Evolutionary conservation across 2,797 vertebrate species (phyloP).

Genomic region (Phalloptychus januarius): DNA sequence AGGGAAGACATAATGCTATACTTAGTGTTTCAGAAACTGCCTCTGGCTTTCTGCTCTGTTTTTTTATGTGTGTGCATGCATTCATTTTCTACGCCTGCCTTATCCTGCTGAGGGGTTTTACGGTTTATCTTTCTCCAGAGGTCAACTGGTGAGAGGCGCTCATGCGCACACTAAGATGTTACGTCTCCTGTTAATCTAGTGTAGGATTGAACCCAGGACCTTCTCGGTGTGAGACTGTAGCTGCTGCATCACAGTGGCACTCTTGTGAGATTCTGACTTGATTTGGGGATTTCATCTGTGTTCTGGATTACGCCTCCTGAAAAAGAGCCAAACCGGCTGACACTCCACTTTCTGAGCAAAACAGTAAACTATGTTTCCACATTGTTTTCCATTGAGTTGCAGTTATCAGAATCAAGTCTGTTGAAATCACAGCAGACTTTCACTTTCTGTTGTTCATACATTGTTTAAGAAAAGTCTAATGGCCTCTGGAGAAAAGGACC

Average conservation of each 20-base stretch:
- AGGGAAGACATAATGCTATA: background rate
- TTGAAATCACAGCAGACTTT: background rate
- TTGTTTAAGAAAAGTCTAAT: background rate
- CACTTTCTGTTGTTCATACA: too few relatives aligned
- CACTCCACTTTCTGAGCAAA: background rate
- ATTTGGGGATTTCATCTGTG: background rate
- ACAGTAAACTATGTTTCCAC: background rate
- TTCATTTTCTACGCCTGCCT: background rate
- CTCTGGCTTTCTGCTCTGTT: background rate
- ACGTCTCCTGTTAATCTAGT: background rate
- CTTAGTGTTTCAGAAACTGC: background rate
- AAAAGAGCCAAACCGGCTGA: background rate
- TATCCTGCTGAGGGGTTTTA: background rate
- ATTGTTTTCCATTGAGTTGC: background rate
- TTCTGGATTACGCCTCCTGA: background rate
- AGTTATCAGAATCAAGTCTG: background rate
- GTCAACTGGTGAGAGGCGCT: background rate
- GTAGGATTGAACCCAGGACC: background rate
- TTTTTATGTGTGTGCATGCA: background rate
- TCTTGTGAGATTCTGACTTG: background rate
- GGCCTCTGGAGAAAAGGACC: background rate
- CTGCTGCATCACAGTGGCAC: too few relatives aligned
- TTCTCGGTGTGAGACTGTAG: background rate
- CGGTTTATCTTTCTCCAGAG: background rate
- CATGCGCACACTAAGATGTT: background rate